Conservation (phyloP, 2,113 vertebrate species). For the Steatornis caripensis region DNA sequence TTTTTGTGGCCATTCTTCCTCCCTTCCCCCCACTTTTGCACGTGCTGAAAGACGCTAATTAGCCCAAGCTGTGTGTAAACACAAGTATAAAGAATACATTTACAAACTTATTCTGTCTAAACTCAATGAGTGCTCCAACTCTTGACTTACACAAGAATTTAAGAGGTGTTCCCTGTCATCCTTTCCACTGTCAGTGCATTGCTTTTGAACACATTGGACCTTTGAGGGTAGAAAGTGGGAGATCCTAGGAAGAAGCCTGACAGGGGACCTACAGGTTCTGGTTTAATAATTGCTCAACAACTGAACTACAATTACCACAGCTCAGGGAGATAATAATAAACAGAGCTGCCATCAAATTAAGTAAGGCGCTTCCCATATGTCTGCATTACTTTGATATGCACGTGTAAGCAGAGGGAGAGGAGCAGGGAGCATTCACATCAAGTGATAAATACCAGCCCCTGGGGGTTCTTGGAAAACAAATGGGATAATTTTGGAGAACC, state of each 20-base stretch:
- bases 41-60: neutral
- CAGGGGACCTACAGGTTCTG: neutral
- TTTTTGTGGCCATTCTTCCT: neutral
- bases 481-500: constrained; percentile 18
- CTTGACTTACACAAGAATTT: neutral
- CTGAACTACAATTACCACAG: neutral
- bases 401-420: neutral
- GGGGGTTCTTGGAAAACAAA: constrained; percentile 48
- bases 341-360: neutral
- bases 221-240: neutral
- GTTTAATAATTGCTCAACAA: neutral
- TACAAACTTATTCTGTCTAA: neutral
- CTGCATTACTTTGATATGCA: neutral
- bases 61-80: neutral
- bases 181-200: neutral
- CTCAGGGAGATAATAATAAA: neutral
- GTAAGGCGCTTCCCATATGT: neutral
- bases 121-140: neutral
- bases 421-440: neutral
- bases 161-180: neutral
- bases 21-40: neutral
- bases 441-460: constrained; percentile 38
- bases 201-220: neutral
- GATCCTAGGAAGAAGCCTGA: neutral
- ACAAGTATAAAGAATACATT: neutral